Evolutionary conservation across 2,113 vertebrate species (phyloP), one percentile per base, ranked within the genome.

Genomic region (Furnarius figulus): DNA sequence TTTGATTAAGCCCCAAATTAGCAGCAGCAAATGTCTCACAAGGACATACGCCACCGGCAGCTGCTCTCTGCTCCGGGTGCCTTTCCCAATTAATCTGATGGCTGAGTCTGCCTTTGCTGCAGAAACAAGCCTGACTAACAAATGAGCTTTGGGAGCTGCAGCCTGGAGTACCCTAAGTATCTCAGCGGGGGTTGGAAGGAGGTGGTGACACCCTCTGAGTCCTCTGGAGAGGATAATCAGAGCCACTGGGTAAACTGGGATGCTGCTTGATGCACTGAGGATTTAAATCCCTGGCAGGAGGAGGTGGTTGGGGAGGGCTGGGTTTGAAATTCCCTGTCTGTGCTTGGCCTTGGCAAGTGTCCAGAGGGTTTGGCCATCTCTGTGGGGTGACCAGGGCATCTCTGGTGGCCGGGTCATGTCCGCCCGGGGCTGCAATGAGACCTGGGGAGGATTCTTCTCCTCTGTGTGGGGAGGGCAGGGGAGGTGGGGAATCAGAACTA

Each of bases 1-100:
- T 83, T 67, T 86, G 87, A 93, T 95, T 70, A 96, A 95, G 56
- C 47, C 95, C 90, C 78, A 93, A 93, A 96, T 97, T 91, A 95
- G 92, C 91, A 71, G 75, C 85, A 77, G 94, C 87, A 44, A 96
- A 83, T 46, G 92, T 85, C 93, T 93, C 66, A 6, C 89, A 70
- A 93, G 96, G 95, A 93, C 95, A 83, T 24, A 65, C 42, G 31
- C 85, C 87, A 50, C 58, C 16, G 40, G 91, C 95, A 96, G 93
- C 96, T 97, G 93, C 94, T 94, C 91, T 80, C 87, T 72, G 94
- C 91, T 93, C 94, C 22, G 0, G 1, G 70, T 65, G 77, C 91
- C 93, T 85, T 73, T 66, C 78, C 39, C 81, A 47, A 85, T 95
- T 94, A 91, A 87, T 81, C 74, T 61, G 74, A 80, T 70, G 94